phyloP scores from a whole-genome alignment of 2,888 invertebrate genomes.

The Spodoptera picta region DNA sequence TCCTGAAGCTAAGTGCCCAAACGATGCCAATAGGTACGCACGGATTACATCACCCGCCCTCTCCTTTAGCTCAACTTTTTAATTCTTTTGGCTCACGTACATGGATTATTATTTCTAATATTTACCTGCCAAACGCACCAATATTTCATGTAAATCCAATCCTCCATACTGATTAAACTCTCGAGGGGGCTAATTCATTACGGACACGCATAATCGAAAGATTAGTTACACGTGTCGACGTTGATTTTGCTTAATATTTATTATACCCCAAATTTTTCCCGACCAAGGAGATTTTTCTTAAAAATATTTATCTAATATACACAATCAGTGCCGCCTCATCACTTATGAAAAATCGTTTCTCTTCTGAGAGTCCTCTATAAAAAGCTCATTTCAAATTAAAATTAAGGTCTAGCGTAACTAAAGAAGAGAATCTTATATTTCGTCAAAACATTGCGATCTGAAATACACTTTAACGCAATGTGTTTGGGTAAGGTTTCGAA shows the following conservation, averaged over 20 bases:
- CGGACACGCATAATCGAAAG: constrained; percentile 75
- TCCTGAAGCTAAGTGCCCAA: constrained; percentile 60
- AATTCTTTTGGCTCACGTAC: constrained; percentile 48
- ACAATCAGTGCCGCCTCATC: constrained; percentile 87
- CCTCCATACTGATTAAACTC: constrained; percentile 66
- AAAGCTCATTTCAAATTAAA: constrained; percentile 88
- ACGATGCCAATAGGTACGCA: constrained; percentile 61
- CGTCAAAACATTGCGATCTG: constrained; percentile 45
- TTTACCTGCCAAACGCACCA: constrained; percentile 57
- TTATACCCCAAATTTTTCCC: constrained; percentile 76
- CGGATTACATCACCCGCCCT: constrained; percentile 58
- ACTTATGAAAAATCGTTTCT: constrained; percentile 87
- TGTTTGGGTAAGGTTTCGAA: constrained; percentile 58
- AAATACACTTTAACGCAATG: constrained; percentile 62
- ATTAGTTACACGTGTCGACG: constrained; percentile 86
- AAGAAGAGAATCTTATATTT: constrained; percentile 75
- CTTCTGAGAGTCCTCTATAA: constrained; percentile 84
- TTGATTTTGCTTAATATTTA: constrained; percentile 79
- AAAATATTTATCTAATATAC: constrained; percentile 86
- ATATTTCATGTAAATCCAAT: constrained; percentile 67
- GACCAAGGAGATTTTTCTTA: constrained; percentile 77
- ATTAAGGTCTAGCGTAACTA: constrained; percentile 86
- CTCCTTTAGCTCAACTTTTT: constrained; percentile 50
- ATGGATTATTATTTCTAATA: constrained; percentile 49
- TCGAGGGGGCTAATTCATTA: constrained; percentile 68